Conservation (phyloP, 2,888 invertebrate species). For the Lasioglossum lativentre region DNA sequence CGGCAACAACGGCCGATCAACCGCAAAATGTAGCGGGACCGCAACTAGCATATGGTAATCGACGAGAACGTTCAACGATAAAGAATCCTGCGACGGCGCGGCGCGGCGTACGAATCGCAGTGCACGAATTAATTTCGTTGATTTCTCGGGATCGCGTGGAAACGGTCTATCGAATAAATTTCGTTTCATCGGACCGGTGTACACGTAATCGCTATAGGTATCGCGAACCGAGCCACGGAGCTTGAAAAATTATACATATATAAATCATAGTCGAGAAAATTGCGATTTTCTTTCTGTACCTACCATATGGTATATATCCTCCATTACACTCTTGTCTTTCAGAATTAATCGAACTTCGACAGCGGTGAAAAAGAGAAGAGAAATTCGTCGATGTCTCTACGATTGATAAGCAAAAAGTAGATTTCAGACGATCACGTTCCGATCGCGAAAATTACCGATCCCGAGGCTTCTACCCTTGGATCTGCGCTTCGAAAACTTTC, state of each 20-base stretch:
- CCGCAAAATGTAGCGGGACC: slow-evolving; percentile 12
- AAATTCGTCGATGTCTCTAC: too few species aligned
- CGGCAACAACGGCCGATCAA: not conserved
- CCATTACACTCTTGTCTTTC: too few species aligned
- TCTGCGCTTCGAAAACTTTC: slow-evolving; percentile 29
- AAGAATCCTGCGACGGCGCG: not conserved
- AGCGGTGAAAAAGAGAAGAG: too few species aligned
- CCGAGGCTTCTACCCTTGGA: not conserved
- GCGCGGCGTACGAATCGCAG: not conserved
- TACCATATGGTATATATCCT: too few species aligned
- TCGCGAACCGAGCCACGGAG: not conserved
- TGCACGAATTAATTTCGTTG: slow-evolving; percentile 12
- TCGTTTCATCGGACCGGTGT: not conserved
- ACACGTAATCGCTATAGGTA: not conserved
- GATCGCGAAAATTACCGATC: not conserved
- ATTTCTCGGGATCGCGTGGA: slow-evolving; percentile 15
- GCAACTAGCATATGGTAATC: not conserved
- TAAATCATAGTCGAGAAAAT: too few species aligned
- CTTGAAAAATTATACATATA: too few species aligned
- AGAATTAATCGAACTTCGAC: too few species aligned
- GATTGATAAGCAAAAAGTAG: not conserved
- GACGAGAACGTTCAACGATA: not conserved
- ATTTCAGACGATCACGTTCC: not conserved
- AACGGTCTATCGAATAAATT: slow-evolving; percentile 5
- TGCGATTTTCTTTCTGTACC: too few species aligned